These are phyloP conservation scores for Pollenia labialis DNA, from an alignment of 2,888 invertebrate species.

Conservation along the genomic window DNA sequence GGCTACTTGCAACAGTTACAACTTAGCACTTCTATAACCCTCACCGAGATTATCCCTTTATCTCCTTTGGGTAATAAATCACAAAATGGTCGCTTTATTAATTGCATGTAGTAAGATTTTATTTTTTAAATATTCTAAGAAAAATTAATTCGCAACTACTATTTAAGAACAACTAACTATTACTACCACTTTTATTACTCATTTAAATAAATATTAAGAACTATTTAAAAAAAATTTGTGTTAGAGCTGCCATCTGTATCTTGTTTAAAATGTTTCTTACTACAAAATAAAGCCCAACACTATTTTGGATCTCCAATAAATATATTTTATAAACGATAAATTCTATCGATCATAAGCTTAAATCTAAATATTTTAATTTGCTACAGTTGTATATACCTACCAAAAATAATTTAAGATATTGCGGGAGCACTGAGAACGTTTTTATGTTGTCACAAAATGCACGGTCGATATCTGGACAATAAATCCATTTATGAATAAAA, in stretches of 20 bases:
- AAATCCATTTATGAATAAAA: too few species aligned
- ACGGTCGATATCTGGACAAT: too few species aligned
- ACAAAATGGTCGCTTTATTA: background rate
- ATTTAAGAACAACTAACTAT: constrained; percentile 17
- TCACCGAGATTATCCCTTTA: background rate
- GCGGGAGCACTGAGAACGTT: too few species aligned
- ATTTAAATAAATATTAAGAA: constrained; percentile 5
- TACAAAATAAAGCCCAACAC: background rate
- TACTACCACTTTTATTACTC: background rate
- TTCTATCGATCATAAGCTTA: background rate
- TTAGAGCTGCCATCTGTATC: constrained; percentile 38
- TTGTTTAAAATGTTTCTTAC: constrained; percentile 17
- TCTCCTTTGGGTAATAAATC: background rate
- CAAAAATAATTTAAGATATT: too few species aligned
- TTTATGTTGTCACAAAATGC: too few species aligned
- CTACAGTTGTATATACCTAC: too few species aligned
- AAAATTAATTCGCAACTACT: constrained; percentile 9
- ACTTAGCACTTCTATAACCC: background rate
- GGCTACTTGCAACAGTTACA: background rate
- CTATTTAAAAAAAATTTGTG: constrained; percentile 5
- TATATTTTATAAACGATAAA: constrained; percentile 3
- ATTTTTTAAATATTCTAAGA: background rate
- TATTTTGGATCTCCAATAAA: background rate
- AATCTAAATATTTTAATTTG: background rate
- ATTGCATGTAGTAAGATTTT: constrained; percentile 15